Evolutionary conservation across 2,888 invertebrate species (phyloP), one percentile per base, ranked within the genome.

Genomic region (Luperina testacea): DNA sequence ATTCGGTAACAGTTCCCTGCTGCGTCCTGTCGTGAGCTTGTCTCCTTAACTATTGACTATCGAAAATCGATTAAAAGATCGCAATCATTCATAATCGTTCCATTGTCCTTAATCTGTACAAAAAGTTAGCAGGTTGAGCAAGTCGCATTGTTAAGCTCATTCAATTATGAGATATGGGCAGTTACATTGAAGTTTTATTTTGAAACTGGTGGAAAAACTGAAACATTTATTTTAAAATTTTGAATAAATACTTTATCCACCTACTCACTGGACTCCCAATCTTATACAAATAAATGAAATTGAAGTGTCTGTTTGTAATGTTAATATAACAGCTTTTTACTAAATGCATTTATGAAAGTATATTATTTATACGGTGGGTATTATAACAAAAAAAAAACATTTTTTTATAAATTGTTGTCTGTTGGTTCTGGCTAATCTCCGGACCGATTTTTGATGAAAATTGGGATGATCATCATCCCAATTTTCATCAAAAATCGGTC

Each of bases 1-100:
- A 80, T 87, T 88, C 78, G 80, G 80, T 82, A 87, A 88, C 77
- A 69, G 73, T 76, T 75, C 83, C 92, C 91, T 85, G 91, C 90
- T 90, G 92, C 15, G 90, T 81, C 80, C 83, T 79, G 84, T 85
- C 85, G 78, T 88, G 74, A 61, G 63, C 78, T 69, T 80, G 82
- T 85, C 80, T 81, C 75, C 87, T 78, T 81, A 87, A 87, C 85
- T 82, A 86, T 84, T 84, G 84, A 80, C 72, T 79, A 82, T 87
- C 81, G 85, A 79, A 86, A 90, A 86, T 84, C 83, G 82, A 85
- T 88, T 84, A 85, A 85, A 83, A 86, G 88, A 84, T 88, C 84
- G 75, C 77, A 82, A 88, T 87, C 87, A 90, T 88, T 89, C 86
- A 84, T 87, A 90, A 88, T 87, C 74, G 78, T 72, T 78, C 78